Base-by-base conservation (phyloP, 2,888 invertebrate species). In the Peribatodes rhomboidaria region DNA sequence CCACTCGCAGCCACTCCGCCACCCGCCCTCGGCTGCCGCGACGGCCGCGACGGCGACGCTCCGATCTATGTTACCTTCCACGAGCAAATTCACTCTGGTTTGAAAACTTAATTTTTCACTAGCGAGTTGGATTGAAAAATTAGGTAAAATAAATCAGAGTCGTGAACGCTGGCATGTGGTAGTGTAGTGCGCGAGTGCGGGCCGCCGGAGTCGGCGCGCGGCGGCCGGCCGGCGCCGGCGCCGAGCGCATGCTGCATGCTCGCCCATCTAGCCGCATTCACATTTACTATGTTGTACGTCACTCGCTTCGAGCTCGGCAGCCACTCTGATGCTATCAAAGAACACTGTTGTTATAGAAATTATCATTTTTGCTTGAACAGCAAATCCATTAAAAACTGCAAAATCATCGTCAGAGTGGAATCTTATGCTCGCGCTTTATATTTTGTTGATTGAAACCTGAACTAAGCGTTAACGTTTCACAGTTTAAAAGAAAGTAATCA, bases 161-260 rank as follows among this genome's bases (percentile, higher is more conserved):
- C 56, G 60, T 65, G 49, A 47, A 72, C 61, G 55, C 69, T 60
- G 71, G 58, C 58, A 61, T 62, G 50, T 37, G 50, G 56, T 62
- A 56, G 44, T 58, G 64, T 59, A 35, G 50, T 63, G 53, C 66
- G 61, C 44, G 31, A 39, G 27, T 46, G 33, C 47, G 47, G 55
- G 22, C 20, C 41, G 58, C 13, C n/a, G 37, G 4, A 9, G 41
- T 14, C 14, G n/a, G 46, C 46, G 27, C 46, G 18, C 37, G 18
- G 1, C 33, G 20, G 18, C 72, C 64, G 57, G 68, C 62, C 46
- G 6, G 20, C 56, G 42, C 72, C 77, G 69, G 72, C 66, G 75
- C 71, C 70, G 72, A 74, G 70, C 69, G 79, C 71, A 71, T 75
- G 71, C 72, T 69, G 80, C 76, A 78, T 77, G 78, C 68, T 47